phyloP scores from a whole-genome alignment of 2,888 invertebrate species.

The Drosophila tanythrix region DNA sequence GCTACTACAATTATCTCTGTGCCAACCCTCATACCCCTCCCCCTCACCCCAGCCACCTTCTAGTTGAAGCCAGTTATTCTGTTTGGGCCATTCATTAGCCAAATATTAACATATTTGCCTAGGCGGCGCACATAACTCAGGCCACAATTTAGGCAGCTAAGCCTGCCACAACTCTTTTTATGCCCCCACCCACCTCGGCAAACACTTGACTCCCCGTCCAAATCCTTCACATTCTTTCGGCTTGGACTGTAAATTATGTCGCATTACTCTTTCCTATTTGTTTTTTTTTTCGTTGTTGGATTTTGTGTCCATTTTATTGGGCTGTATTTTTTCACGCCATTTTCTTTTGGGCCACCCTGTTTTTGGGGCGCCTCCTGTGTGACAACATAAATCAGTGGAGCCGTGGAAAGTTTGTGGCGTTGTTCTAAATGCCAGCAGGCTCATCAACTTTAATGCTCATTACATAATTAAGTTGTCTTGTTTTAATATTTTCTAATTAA shows the following conservation, averaged over 20 bases:
- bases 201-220: constrained; percentile 31
- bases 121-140: constrained; percentile 66
- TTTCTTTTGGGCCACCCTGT: constrained; percentile 23
- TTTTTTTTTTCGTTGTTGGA: not conserved
- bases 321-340: constrained; percentile 56
- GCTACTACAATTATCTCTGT: constrained; percentile 71
- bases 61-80: not conserved
- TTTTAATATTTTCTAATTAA: constrained; percentile 73
- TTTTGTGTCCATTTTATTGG: constrained; percentile 28
- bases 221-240: constrained; percentile 31
- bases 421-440: constrained; percentile 20
- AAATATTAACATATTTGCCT: constrained; percentile 79
- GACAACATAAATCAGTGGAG: constrained; percentile 65
- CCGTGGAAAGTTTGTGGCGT: constrained; percentile 17
- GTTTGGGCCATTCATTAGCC: constrained; percentile 65
- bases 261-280: constrained; percentile 50
- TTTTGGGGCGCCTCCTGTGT: constrained; percentile 16
- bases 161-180: constrained; percentile 44
- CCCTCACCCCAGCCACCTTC: not conserved
- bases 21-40: not conserved
- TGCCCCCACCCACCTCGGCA: not conserved
- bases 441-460: constrained; percentile 63
- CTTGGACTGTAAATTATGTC: constrained; percentile 67
- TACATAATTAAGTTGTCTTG: constrained; percentile 69
- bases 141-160: constrained; percentile 61